Conservation (phyloP, 2,113 vertebrate genomes). For the Zingel zingel region DNA sequence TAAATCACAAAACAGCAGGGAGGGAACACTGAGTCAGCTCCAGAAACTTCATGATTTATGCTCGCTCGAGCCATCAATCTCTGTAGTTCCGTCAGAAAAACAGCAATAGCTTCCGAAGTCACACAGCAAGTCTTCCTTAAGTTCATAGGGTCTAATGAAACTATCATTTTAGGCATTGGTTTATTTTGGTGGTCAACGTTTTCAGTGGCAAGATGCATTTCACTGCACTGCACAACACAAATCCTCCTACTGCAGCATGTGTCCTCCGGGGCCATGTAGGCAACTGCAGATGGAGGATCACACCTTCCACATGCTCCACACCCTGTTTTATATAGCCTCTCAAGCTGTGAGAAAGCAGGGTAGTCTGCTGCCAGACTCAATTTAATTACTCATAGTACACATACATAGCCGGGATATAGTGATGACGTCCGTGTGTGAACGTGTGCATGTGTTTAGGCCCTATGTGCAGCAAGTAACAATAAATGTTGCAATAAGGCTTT, state of each 20-base stretch:
- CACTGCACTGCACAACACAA: slow-evolving; percentile 63
- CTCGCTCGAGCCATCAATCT: slow-evolving; percentile 52
- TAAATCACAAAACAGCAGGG: slow-evolving; percentile 71
- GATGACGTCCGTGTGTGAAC: slow-evolving; percentile 10
- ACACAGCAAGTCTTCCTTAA: slow-evolving; percentile 43
- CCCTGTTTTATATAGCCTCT: slow-evolving; percentile 59
- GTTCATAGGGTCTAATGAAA: slow-evolving; percentile 55
- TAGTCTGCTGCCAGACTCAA: slow-evolving; percentile 65
- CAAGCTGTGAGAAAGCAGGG: slow-evolving; percentile 37
- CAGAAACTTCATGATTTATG: slow-evolving; percentile 69
- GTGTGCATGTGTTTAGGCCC: not conserved
- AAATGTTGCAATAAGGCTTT: slow-evolving; percentile 74
- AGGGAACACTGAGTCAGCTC: slow-evolving; percentile 67
- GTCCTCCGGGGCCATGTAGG: slow-evolving; percentile 49
- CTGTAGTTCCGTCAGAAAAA: slow-evolving; percentile 57
- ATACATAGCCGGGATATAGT: slow-evolving; percentile 56
- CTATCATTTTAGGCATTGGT: slow-evolving; percentile 65
- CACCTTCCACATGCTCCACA: slow-evolving; percentile 63
- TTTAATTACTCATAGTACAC: slow-evolving; percentile 55
- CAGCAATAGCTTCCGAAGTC: slow-evolving; percentile 52
- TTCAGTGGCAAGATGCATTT: slow-evolving; percentile 58
- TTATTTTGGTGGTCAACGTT: slow-evolving; percentile 62
- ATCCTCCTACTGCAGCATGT: slow-evolving; percentile 54
- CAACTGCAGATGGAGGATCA: slow-evolving; percentile 55
- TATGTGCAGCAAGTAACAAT: slow-evolving; percentile 42